Conservation (phyloP, 2,888 invertebrate genomes). For the Stenchaetothrips biformis region DNA sequence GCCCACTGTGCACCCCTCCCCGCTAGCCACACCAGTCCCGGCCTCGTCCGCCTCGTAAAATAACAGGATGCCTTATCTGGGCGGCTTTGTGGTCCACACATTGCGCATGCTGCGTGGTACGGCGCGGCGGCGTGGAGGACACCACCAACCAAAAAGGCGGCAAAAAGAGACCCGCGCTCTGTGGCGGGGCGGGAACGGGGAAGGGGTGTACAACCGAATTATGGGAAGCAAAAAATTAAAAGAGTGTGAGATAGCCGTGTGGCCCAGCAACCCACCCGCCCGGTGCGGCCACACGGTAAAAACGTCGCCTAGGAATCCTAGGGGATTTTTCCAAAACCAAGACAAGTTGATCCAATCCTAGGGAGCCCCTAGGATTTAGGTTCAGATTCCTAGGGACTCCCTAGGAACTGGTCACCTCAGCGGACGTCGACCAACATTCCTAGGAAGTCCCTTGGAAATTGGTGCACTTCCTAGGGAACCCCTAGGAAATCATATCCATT, state of each 20-base stretch:
- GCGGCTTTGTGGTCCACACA: conserved; percentile 16
- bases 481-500: no score
- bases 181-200: not conserved
- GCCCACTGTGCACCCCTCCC: not conserved
- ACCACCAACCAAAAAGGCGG: not conserved
- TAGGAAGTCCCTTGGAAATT: no score
- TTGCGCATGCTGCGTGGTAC: not conserved
- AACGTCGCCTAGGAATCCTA: no score
- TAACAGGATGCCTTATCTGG: conserved; percentile 24
- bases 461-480: no score
- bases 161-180: not conserved
- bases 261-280: no score
- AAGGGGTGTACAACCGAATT: conserved; percentile 15
- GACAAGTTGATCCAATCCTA: no score
- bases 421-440: no score
- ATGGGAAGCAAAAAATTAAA: conserved; percentile 13
- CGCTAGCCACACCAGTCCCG: not conserved
- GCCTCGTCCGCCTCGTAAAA: conserved; percentile 1
- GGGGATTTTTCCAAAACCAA: no score
- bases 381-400: no score
- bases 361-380: no score
- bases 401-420: no score
- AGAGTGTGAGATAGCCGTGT: not conserved
- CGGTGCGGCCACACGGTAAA: no score
- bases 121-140: not conserved